Conservation (phyloP, 2,797 vertebrate genomes). For the Pitangus sulphuratus region DNA sequence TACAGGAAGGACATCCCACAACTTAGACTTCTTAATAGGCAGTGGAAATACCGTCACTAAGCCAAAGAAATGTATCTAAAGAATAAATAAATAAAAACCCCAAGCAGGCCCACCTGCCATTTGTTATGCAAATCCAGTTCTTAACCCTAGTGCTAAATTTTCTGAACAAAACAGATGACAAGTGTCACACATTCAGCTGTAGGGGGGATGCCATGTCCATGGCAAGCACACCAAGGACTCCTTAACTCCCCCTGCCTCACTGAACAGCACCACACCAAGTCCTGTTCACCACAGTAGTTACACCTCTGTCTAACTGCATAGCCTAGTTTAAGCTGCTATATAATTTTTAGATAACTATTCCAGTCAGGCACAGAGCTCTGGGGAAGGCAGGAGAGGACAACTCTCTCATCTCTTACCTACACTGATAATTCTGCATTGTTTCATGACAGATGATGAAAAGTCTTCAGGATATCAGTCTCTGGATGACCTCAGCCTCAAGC, state of each 20-base stretch:
- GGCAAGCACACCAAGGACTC: rapidly evolving
- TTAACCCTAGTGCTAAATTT: background rate
- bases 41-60: background rate
- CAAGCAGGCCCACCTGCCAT: background rate
- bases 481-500: background rate
- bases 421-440: background rate
- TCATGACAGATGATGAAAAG: background rate
- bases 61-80: background rate
- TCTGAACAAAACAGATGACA: background rate
- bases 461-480: background rate
- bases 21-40: background rate
- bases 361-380: background rate
- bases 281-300: background rate
- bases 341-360: background rate
- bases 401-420: rapidly evolving
- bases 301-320: background rate
- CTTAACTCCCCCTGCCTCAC: too few species aligned
- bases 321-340: background rate
- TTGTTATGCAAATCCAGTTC: background rate
- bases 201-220: background rate
- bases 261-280: background rate
- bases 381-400: background rate
- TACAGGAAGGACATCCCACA: background rate
- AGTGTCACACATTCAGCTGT: background rate
- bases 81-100: background rate